Conservation (phyloP, 2,797 vertebrate species). For the Myotis pilosus region DNA sequence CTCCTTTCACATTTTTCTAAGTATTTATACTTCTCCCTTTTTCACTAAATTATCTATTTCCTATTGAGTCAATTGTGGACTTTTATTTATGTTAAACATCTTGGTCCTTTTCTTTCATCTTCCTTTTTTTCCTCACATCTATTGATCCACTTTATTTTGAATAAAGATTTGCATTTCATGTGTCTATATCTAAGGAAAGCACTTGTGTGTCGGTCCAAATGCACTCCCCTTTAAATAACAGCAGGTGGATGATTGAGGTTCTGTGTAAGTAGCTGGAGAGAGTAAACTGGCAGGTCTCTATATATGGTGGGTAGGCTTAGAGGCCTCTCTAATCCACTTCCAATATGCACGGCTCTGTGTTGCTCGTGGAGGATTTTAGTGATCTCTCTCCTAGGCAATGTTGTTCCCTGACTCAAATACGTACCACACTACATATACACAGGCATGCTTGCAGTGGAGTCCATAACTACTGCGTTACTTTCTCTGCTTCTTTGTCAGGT, state of each 20-base stretch:
- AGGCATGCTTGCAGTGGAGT: background rate
- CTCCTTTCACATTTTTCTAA: background rate
- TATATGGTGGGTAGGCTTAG: background rate
- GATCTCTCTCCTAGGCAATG: background rate
- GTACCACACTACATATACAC: too few relatives aligned
- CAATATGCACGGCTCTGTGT: background rate
- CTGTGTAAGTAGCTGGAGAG: background rate
- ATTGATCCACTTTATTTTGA: background rate
- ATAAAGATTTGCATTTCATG: background rate
- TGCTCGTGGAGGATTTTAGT: background rate
- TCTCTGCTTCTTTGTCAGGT: background rate
- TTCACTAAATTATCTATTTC: background rate
- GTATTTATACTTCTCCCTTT: background rate
- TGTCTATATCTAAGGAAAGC: background rate
- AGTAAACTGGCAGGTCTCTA: background rate
- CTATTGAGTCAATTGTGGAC: background rate
- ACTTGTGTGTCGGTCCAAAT: background rate
- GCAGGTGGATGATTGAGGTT: background rate
- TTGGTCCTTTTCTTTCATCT: background rate
- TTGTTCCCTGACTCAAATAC: background rate
- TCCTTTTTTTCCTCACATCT: background rate
- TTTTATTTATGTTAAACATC: background rate
- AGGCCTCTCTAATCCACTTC: background rate
- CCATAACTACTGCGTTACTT: background rate
- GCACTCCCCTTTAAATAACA: background rate